Evolutionary conservation across 2,888 invertebrate species (phyloP), one percentile per base, ranked within the genome.

Genomic region (Apotomis turbidana): DNA sequence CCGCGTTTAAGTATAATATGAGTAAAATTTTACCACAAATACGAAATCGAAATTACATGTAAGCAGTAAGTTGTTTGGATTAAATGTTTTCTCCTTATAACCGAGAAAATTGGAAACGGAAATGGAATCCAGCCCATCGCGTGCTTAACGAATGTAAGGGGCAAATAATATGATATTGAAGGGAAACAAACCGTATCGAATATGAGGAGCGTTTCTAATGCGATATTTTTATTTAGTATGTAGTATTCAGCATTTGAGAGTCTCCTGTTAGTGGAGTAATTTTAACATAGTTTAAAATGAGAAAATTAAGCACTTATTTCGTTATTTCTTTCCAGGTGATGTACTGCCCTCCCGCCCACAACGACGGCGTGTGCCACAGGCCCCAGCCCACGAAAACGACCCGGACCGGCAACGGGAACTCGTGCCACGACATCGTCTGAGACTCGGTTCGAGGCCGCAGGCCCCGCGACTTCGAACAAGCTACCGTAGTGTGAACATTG

Each of bases 361-460:
- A 89, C 75, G 90, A 90, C 58, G 87, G 85, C 9, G 88, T 91
- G 80, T 90, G 90, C 12, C 87, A 93, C 2, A 83, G 93, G 9
- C 94, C 94, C 1, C 94, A 94, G 74, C 89, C 94, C 38, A 96
- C 96, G 55, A 96, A 95, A 84, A 95, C 96, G 0, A 96, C 96
- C 3, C 91, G 96, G 72, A 95, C 96, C 13, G 96, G 96, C 79
- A 95, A 95, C 83, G 96, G 96, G 12, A 95, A 95, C 85, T 94
- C 95, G 12, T 95, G 95, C 79, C 95, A 95, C 78, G 94, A 95
- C 78, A 91, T 93, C 71, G 93, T 94, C 78, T 91, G 92, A 93
- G 90, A 87, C 27, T 90, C 93, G 78, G 82, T 87, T 5, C 87
- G 87, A 74, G 87, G 87, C 77, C 90, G 87, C 76, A 90, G 91